Percentiles rank a stretch among this genome's conserved stretches.
These are phyloP conservation scores for Zoanthus gigantus DNA, from an alignment of 92 coral and sea anemone species.

Conservation along the genomic window DNA sequence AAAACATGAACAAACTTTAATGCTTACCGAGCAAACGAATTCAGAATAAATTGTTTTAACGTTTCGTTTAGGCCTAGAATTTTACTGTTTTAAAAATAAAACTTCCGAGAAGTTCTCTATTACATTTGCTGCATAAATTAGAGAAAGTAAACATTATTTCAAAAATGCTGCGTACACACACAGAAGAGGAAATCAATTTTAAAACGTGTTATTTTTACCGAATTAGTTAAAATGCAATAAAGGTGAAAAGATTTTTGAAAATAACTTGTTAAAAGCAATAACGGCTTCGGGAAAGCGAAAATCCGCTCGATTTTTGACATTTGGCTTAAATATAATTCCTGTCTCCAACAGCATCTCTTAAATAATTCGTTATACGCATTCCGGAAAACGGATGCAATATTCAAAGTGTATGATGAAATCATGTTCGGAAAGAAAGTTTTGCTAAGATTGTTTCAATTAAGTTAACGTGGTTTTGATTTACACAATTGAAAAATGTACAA, in stretches of 20 bases:
- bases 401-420: not conserved
- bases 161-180: constrained; percentile 16
- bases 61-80: not conserved
- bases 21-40: constrained; percentile 11
- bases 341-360: constrained; percentile 21
- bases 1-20: not conserved
- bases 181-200: constrained; percentile 6
- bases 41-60: not conserved
- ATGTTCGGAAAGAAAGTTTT: constrained; percentile 17
- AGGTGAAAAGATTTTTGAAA: constrained; percentile 38
- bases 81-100: not conserved
- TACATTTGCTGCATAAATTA: not conserved
- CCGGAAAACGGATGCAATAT: constrained; percentile 12
- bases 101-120: not conserved
- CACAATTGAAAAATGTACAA: constrained; percentile 42
- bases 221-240: constrained; percentile 32
- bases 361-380: constrained; percentile 13
- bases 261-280: constrained; percentile 31
- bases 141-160: not conserved
- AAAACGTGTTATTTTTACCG: constrained; percentile 31
- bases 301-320: constrained; percentile 1
- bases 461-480: constrained; percentile 37
- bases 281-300: constrained; percentile 34
- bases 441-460: not conserved
- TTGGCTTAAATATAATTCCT: not conserved